These are phyloP conservation scores for Ormia ochracea DNA, from an alignment of 2,888 invertebrate genomes.

Conservation along the genomic window DNA sequence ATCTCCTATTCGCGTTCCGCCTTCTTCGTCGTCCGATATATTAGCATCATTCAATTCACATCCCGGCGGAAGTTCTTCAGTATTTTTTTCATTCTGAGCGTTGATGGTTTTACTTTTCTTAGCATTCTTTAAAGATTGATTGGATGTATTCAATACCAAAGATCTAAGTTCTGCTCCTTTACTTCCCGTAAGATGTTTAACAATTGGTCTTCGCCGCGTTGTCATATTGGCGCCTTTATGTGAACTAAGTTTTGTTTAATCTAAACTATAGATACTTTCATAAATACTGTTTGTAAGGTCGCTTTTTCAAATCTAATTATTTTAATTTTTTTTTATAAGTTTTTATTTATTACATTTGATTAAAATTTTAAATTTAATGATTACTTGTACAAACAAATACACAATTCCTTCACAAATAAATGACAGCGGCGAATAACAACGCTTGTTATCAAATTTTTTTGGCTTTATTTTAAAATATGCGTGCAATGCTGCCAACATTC, in stretches of 20 bases:
- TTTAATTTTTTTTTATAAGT: not conserved
- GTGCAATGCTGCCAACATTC: constrained; percentile 49
- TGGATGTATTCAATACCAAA: constrained; percentile 3
- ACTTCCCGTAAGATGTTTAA: constrained; percentile 45
- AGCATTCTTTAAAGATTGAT: not conserved
- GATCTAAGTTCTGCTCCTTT: constrained; percentile 17
- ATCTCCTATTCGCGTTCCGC: constrained; percentile 85
- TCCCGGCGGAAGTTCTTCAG: not conserved
- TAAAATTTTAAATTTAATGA: constrained; percentile 34
- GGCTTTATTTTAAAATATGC: constrained; percentile 56
- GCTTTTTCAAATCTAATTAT: not conserved
- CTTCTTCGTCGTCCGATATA: constrained; percentile 79
- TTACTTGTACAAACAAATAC: constrained; percentile 42
- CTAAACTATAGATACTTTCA: not conserved
- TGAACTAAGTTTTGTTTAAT: not conserved
- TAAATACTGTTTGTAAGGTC: not conserved
- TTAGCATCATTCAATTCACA: constrained; percentile 69
- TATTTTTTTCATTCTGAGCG: constrained; percentile 8
- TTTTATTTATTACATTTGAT: constrained; percentile 16
- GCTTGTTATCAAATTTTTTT: constrained; percentile 32
- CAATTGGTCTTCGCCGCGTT: constrained; percentile 46
- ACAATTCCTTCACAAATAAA: constrained; percentile 31
- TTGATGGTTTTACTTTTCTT: not conserved
- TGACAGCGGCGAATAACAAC: constrained; percentile 58
- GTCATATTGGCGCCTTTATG: constrained; percentile 57